phyloP scores from a whole-genome alignment of 2,797 vertebrate species.

The Phrynocephalus guinanensis region DNA sequence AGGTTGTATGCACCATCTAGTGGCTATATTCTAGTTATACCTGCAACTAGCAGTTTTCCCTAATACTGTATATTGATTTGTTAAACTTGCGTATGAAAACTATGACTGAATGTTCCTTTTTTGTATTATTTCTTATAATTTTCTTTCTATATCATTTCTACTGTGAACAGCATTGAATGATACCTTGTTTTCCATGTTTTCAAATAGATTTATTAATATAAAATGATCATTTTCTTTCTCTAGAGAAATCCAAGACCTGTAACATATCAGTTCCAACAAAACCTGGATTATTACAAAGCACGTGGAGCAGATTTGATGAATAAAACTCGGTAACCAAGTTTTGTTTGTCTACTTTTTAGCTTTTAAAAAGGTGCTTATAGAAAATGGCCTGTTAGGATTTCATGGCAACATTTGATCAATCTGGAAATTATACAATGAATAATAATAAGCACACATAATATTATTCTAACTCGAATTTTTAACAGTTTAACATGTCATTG shows the following conservation, averaged over 20 bases:
- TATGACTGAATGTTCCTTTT: neutral
- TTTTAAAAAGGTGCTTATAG: no score
- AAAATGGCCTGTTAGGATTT: neutral
- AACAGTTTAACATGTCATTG: neutral
- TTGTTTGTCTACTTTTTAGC: slow-evolving; percentile 49
- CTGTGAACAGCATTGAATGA: neutral
- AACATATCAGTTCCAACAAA: slow-evolving; percentile 96
- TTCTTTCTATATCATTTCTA: neutral
- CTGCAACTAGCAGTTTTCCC: neutral
- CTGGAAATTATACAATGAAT: neutral
- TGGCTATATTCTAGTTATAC: slow-evolving; percentile 53
- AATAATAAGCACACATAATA: neutral
- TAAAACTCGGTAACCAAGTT: slow-evolving; percentile 86
- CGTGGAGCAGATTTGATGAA: slow-evolving; percentile 94
- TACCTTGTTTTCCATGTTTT: neutral
- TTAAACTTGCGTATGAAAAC: slow-evolving; percentile 2
- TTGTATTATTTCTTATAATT: neutral
- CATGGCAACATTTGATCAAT: neutral
- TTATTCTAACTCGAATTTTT: neutral
- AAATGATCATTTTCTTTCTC: slow-evolving; percentile 37
- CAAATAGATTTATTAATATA: slow-evolving; percentile 1
- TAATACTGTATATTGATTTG: neutral
- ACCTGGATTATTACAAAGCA: slow-evolving; percentile 97
- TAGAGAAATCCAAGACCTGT: slow-evolving; percentile 94
- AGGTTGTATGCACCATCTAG: slow-evolving; percentile 77